Evolutionary conservation across 2,113 vertebrate genomes (phyloP), one percentile per base, ranked within the genome.

Genomic region (Climacteris rufus): DNA sequence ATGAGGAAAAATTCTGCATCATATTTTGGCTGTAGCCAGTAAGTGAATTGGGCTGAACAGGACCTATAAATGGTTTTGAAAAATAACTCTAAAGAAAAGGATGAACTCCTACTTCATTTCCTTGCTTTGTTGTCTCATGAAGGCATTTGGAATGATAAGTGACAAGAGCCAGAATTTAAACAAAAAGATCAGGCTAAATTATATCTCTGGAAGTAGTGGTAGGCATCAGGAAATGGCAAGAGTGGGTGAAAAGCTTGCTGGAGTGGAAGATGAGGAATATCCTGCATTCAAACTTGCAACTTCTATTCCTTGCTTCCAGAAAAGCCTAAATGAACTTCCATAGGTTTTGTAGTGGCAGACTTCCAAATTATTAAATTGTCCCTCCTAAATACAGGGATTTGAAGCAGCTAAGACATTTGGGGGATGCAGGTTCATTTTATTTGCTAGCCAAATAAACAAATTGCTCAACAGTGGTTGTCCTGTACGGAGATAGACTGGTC

Each of bases 131-230:
- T 95, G 53, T 44, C 44, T 95, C 39, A 28, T 92, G 69, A 84
- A 83, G 83, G 54, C 82, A 56, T 22, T 87, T 96, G 24, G 47
- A 93, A 81, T 70, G 50, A 57, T 83, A 87, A 90, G 47, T 90
- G 89, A 83, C 52, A 83, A 66, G 54, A 94, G 35, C 56, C 83
- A 86, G 69, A 78, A 89, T 91, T 94, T 84, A 91, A 94, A 90
- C 76, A 89, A 92, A 93, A 94, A 78, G 60, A 71, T 81, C 68
- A 83, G 87, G 72, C 57, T 78, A 79, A 94, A 94, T 91, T 92
- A 37, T 70, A 47, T 94, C 83, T 89, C 80, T 91, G 83, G 47
- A 89, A 75, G 86, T 83, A 78, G 60, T 75, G 61, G 72, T 83
- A 76, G 69, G 80, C 76, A 94, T 91, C 49, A 76, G 93, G 77